Evolutionary conservation across 2,113 vertebrate genomes (phyloP).

Genomic region (Calyptomena viridis): DNA sequence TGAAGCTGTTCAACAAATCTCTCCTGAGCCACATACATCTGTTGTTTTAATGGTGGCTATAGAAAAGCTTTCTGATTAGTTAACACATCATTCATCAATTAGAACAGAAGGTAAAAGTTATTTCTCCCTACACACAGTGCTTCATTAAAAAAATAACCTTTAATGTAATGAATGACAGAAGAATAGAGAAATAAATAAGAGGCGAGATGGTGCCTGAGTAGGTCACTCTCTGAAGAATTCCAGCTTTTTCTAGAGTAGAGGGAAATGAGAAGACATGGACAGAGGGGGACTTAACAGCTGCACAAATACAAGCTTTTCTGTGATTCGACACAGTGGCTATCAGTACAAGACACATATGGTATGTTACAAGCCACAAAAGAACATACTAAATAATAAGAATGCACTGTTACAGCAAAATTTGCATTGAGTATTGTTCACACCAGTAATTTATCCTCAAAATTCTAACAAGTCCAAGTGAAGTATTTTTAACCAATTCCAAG

Average conservation of each 20-base stretch:
- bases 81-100: conserved; percentile 70
- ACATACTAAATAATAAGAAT: neutral
- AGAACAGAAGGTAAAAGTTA: conserved; percentile 69
- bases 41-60: conserved; percentile 69
- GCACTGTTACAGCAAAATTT: neutral
- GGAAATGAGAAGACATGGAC: neutral
- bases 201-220: neutral
- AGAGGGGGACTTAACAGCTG: neutral
- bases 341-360: neutral
- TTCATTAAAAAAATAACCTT: conserved; percentile 65
- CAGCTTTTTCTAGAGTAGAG: neutral
- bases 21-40: conserved; percentile 69
- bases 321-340: neutral
- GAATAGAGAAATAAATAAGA: conserved; percentile 20
- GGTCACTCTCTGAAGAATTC: conserved; percentile 6
- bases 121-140: conserved; percentile 46
- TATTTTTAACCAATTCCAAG: neutral
- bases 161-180: conserved; percentile 37
- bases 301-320: neutral
- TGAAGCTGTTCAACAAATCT: conserved; percentile 77
- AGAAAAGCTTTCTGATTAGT: conserved; percentile 69
- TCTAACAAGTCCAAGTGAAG: neutral
- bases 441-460: neutral
- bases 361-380: neutral
- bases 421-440: neutral